Percentiles rank a stretch among this genome's conserved stretches.
Evolutionary conservation across 1,140 invertebrate species (phyloP).

Genomic region (Aphis gossypii): DNA sequence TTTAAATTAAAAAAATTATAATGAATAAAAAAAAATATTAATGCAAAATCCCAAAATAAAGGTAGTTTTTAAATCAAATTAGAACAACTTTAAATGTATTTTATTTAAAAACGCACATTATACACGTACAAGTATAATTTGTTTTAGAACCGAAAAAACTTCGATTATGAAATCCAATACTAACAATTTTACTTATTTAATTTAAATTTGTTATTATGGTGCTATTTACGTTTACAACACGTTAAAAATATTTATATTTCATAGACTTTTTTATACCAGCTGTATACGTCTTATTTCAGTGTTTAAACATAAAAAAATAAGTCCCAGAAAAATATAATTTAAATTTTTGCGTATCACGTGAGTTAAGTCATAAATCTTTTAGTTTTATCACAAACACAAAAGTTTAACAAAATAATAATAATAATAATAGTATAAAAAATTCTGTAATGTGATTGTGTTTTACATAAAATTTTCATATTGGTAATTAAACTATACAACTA

Average conservation of each 20-base stretch:
- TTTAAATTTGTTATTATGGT: background rate
- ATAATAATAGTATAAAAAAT: background rate
- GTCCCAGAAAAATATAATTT: background rate
- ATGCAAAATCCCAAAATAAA: background rate
- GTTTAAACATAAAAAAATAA: background rate
- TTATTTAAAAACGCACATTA: background rate
- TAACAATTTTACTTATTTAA: background rate
- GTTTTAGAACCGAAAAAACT: background rate
- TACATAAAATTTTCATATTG: background rate
- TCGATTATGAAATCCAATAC: conserved; percentile 5
- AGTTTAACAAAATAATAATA: background rate
- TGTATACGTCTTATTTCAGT: background rate
- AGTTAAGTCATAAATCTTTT: background rate
- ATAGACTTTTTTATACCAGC: background rate
- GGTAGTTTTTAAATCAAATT: background rate
- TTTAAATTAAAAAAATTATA: background rate
- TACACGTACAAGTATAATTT: background rate
- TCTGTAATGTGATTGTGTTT: background rate
- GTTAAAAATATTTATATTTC: background rate
- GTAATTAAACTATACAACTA: background rate
- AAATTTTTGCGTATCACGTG: background rate
- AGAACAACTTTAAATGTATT: background rate
- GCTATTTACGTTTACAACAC: background rate
- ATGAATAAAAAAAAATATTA: background rate
- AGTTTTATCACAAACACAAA: background rate